Evolutionary conservation across 1,140 invertebrate genomes (phyloP).

Genomic region (Bicyclus anynana): DNA sequence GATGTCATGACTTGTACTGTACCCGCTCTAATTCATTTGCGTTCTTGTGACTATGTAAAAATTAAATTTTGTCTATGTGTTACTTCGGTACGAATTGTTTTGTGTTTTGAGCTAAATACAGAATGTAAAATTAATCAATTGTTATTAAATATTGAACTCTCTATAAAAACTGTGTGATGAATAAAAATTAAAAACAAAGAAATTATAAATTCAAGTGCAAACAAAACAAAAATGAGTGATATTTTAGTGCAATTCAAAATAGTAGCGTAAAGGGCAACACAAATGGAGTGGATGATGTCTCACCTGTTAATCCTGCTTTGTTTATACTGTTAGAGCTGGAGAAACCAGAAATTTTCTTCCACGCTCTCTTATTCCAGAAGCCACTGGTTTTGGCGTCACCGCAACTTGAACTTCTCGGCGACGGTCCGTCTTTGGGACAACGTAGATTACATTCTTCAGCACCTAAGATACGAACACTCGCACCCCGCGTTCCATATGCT

Average conservation of each 20-base stretch:
- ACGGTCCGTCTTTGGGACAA: conserved; percentile 50
- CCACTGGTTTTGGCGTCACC: conserved; percentile 75
- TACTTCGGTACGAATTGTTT: conserved; percentile 9
- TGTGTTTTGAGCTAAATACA: conserved; percentile 57
- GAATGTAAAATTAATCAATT: conserved; percentile 31
- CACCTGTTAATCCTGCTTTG: conserved; percentile 80
- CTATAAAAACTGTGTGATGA: conserved; percentile 12
- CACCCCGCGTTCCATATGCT: conserved; percentile 70
- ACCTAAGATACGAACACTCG: conserved; percentile 59
- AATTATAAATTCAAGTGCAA: conserved; percentile 6
- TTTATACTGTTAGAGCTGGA: conserved; percentile 82
- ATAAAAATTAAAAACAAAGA: conserved; percentile 8
- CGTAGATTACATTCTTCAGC: conserved; percentile 60
- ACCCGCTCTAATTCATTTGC: conserved; percentile 48
- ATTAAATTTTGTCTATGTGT: conserved; percentile 3
- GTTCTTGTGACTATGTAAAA: conserved; percentile 48
- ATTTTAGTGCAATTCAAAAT: not conserved
- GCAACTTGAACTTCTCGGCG: conserved; percentile 68
- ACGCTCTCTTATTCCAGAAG: conserved; percentile 85
- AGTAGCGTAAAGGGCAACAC: not conserved
- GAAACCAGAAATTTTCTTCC: conserved; percentile 86
- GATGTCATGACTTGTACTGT: conserved; percentile 55
- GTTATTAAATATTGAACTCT: conserved; percentile 9
- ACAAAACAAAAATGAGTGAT: not conserved
- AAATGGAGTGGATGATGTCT: conserved; percentile 40